Conservation (phyloP, 1,140 invertebrate species). For the Stegodyphus dumicola region DNA sequence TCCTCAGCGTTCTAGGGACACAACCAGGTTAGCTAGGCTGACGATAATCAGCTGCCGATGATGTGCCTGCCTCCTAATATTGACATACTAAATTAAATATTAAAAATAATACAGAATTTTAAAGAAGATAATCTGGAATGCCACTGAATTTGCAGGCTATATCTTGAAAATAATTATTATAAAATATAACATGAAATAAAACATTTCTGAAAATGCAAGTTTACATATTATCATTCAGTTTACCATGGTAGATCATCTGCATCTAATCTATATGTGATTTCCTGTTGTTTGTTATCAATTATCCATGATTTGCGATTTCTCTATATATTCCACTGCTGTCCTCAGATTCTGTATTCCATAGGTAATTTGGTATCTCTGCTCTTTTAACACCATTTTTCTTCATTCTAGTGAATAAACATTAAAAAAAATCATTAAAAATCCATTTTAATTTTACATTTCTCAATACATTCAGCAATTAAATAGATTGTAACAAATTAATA, state of each 20-base stretch:
- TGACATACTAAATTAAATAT: no score
- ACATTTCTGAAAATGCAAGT: no score
- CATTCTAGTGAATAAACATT: neutral
- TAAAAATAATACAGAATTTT: no score
- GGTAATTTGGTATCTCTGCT: neutral
- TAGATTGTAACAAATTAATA: neutral
- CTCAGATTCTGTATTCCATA: constrained; percentile 61
- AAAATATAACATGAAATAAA: no score
- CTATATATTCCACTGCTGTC: constrained; percentile 57
- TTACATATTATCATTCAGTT: no score
- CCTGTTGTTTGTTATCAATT: constrained; percentile 22
- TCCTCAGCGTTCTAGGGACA: no score
- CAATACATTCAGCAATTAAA: neutral
- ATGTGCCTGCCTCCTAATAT: no score
- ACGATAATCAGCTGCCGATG: no score
- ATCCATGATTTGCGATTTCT: constrained; percentile 62
- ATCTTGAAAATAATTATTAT: no score
- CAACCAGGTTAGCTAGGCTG: no score
- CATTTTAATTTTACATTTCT: neutral
- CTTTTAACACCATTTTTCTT: neutral
- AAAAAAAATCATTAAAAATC: neutral
- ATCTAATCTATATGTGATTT: constrained; percentile 60
- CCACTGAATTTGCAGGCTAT: no score
- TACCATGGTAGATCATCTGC: constrained; percentile 55
- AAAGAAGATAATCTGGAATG: no score